Conservation (phyloP, 2,888 invertebrate genomes). For the Pseudococcus jackbeardsleyi region DNA sequence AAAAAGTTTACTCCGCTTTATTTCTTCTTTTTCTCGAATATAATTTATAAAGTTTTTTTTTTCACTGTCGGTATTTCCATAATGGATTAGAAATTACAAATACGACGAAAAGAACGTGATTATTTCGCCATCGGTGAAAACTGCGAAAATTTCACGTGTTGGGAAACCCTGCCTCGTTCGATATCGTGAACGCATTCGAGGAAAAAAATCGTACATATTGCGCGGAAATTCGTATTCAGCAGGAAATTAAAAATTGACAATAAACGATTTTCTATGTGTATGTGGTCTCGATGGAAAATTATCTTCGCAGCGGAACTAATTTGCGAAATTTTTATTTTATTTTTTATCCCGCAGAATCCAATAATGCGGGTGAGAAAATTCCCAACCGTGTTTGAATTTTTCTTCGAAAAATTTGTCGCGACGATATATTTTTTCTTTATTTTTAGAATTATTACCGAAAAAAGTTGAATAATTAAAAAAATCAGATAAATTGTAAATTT, state of each 20-base stretch:
- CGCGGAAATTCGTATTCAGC: conserved; percentile 2
- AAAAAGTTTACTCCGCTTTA: conserved; percentile 21
- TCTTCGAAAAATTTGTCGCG: not conserved
- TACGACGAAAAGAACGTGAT: not conserved
- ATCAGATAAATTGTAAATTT: not conserved
- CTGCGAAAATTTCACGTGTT: not conserved
- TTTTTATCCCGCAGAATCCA: not conserved
- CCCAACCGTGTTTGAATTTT: not conserved
- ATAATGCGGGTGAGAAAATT: not conserved
- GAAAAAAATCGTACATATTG: not conserved
- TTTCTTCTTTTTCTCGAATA: not conserved
- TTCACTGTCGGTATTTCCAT: not conserved
- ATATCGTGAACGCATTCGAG: not conserved
- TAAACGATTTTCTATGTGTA: not conserved
- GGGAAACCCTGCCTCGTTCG: not conserved
- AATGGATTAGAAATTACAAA: conserved; percentile 28
- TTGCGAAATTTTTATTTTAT: not conserved
- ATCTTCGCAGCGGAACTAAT: not conserved
- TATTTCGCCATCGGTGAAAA: not conserved
- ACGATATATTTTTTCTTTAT: not conserved
- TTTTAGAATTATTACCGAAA: not conserved
- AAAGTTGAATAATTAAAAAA: conserved; percentile 16
- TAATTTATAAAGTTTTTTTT: conserved; percentile 20
- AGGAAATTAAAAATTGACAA: conserved; percentile 36
- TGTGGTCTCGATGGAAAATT: not conserved